phyloP scores from a whole-genome alignment of 2,888 invertebrate species.

The Dinocampus coccinellae region DNA sequence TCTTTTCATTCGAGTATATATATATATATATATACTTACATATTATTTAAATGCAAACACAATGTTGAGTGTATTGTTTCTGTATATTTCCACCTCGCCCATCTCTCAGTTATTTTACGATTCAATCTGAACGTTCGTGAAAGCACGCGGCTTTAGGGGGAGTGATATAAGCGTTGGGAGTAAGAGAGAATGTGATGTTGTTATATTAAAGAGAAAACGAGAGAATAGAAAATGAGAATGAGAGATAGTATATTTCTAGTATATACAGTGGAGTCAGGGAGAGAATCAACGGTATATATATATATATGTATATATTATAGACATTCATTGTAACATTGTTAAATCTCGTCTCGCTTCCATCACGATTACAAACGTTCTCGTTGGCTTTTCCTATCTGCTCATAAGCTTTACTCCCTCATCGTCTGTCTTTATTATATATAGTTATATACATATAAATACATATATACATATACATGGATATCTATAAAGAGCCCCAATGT shows the following conservation, averaged over 20 bases:
- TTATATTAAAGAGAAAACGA: conserved; percentile 44
- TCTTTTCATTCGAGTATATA: not conserved
- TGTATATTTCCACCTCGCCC: conserved; percentile 39
- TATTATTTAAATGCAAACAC: conserved; percentile 69
- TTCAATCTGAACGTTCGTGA: conserved; percentile 60
- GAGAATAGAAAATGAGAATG: conserved; percentile 35
- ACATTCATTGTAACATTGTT: conserved; percentile 66
- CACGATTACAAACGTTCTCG: conserved; percentile 50
- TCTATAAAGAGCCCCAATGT: not conserved
- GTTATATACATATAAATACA: conserved; percentile 7
- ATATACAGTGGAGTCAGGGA: conserved; percentile 40
- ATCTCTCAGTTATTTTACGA: conserved; percentile 65
- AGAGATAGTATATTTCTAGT: conserved; percentile 37
- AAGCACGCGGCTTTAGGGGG: conserved; percentile 30
- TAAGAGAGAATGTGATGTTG: conserved; percentile 21
- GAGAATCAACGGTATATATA: too few species aligned
- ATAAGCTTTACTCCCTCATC: conserved; percentile 10
- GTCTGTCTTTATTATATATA: not conserved
- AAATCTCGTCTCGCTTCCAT: conserved; percentile 63
- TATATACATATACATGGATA: not conserved
- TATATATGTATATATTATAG: too few species aligned
- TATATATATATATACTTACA: conserved; percentile 49
- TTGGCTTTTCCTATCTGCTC: conserved; percentile 33
- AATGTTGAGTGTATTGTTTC: conserved; percentile 62
- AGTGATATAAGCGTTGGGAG: conserved; percentile 2